Conservation (phyloP, 2,797 vertebrate genomes). For the Otolemur crassicaudatus region DNA sequence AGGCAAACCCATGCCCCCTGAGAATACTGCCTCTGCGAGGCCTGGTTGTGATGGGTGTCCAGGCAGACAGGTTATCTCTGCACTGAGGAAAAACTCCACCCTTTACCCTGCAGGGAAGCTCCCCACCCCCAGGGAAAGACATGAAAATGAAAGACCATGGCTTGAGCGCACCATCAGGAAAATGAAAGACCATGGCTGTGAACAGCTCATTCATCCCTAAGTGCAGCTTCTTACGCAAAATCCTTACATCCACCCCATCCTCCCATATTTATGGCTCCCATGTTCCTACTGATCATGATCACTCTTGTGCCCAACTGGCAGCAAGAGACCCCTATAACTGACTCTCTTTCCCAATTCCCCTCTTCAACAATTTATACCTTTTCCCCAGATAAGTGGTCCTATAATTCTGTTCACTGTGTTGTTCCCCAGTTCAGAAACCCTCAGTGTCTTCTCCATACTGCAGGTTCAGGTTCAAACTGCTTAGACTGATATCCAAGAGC, state of each 20-base stretch:
- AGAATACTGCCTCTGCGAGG: neutral
- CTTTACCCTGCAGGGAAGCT: neutral
- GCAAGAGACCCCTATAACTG: neutral
- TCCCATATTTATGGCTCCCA: neutral
- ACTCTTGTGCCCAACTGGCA: neutral
- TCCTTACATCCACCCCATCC: neutral
- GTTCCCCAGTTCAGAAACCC: neutral
- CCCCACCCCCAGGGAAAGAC: neutral
- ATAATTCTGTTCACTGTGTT: neutral
- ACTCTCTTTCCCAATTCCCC: neutral
- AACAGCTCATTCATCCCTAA: neutral
- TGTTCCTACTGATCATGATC: neutral
- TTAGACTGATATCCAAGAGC: neutral
- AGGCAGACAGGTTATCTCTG: neutral
- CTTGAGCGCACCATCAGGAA: neutral
- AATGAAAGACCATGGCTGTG: no score
- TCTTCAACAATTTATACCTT: neutral
- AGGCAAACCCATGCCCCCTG: neutral
- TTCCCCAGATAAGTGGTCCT: neutral
- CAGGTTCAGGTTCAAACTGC: neutral
- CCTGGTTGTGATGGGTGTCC: neutral
- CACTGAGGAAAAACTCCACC: neutral
- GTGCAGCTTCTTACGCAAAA: neutral
- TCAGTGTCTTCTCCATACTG: no score
- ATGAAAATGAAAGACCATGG: neutral